Evolutionary conservation across 1,140 invertebrate species (phyloP).

Genomic region (Drosophila arawakana): DNA sequence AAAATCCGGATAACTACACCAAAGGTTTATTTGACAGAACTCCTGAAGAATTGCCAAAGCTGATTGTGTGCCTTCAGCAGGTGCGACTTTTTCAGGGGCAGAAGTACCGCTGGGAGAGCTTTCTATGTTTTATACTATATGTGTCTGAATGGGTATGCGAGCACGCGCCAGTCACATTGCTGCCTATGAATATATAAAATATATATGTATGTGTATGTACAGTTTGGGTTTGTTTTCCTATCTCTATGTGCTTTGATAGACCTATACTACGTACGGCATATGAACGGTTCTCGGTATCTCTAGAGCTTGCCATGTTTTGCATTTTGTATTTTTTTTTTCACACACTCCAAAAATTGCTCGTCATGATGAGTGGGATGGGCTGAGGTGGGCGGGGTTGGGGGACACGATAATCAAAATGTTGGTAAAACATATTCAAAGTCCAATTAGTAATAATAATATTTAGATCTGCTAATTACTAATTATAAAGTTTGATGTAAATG

Average conservation of each 20-base stretch:
- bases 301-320: background rate
- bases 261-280: background rate
- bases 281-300: conserved; percentile 1
- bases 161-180: conserved; percentile 32
- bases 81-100: too few species aligned
- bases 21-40: too few species aligned
- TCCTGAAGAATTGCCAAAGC: too few species aligned
- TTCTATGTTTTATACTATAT: background rate
- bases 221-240: background rate
- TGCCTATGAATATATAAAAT: background rate
- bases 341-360: background rate
- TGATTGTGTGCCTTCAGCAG: too few species aligned
- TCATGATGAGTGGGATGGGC: conserved; percentile 12
- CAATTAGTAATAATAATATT: background rate
- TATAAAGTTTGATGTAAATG: background rate
- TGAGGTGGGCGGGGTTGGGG: background rate
- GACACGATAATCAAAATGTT: conserved; percentile 22
- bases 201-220: background rate
- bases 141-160: background rate
- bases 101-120: too few species aligned
- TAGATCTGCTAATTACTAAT: conserved; percentile 24
- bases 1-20: too few species aligned
- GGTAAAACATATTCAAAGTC: conserved; percentile 27
- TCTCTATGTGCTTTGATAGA: conserved; percentile 6
- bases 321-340: background rate